Conservation (phyloP, 64 coral and sea anemone genomes). For the Trachythela sp. region DNA sequence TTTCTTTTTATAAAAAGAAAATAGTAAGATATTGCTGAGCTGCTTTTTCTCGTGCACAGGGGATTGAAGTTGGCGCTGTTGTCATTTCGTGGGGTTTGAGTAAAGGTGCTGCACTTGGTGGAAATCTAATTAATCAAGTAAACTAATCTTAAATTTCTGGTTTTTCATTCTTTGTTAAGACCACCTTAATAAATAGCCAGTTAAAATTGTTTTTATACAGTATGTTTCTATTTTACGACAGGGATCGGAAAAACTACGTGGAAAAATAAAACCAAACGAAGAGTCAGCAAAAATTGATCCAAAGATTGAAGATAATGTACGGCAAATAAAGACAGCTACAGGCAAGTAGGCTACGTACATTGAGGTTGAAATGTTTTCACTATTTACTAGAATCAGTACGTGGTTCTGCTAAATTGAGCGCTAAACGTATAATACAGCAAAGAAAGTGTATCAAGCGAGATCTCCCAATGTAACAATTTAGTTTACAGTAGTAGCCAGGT, state of each 20-base stretch:
- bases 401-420: too few species aligned
- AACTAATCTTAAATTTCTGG: too few species aligned
- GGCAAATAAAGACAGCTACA: conserved; percentile 68
- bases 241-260: conserved; percentile 70
- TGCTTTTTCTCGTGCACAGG: conserved; percentile 44
- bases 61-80: conserved; percentile 74
- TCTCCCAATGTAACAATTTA: too few species aligned
- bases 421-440: too few species aligned
- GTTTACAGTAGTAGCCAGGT: too few species aligned
- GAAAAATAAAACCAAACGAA: conserved; percentile 73
- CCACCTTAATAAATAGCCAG: neutral
- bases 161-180: neutral
- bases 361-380: too few species aligned
- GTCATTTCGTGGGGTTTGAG: conserved; percentile 79
- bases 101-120: conserved; percentile 86
- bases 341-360: too few species aligned
- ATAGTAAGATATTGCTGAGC: neutral
- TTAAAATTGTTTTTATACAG: too few species aligned
- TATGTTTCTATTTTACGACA: neutral
- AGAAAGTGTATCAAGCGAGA: too few species aligned
- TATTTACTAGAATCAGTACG: too few species aligned
- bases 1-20: neutral
- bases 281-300: conserved; percentile 76
- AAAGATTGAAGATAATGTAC: conserved; percentile 66
- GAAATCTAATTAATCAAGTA: conserved; percentile 23